Evolutionary conservation across 2,888 invertebrate species (phyloP).

Genomic region (Acleris emargana): DNA sequence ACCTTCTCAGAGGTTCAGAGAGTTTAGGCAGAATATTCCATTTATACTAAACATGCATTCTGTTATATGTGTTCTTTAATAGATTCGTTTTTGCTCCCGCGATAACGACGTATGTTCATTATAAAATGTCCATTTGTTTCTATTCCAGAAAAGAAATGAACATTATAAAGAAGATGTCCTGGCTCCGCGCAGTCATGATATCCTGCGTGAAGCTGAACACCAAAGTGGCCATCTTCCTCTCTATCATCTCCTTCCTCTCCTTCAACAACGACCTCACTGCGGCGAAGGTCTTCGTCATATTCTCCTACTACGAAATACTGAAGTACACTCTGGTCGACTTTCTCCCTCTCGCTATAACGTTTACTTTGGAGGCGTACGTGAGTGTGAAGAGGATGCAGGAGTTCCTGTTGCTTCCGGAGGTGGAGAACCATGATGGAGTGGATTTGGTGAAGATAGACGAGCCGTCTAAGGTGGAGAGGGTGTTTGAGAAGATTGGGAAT

Average conservation of each 20-base stretch:
- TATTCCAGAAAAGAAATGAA: constrained; percentile 86
- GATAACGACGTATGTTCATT: too few relatives aligned
- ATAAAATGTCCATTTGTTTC: background rate
- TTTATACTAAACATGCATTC: too few relatives aligned
- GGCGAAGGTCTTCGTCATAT: constrained; percentile 90
- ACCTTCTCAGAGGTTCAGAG: too few relatives aligned
- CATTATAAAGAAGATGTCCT: constrained; percentile 86
- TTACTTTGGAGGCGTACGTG: constrained; percentile 89
- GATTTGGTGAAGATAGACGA: constrained; percentile 66
- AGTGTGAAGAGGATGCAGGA: constrained; percentile 88
- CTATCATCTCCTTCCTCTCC: constrained; percentile 87
- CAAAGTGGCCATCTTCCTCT: constrained; percentile 90
- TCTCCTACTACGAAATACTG: constrained; percentile 91
- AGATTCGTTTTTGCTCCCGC: too few relatives aligned
- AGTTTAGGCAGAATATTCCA: too few relatives aligned
- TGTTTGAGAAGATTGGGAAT: constrained; percentile 76
- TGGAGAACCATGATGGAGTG: constrained; percentile 65
- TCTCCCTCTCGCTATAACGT: constrained; percentile 90
- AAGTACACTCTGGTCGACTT: constrained; percentile 91
- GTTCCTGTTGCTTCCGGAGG: constrained; percentile 80
- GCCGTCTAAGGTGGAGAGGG: constrained; percentile 53
- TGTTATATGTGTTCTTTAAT: too few relatives aligned
- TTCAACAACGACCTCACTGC: constrained; percentile 87
- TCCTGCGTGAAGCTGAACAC: constrained; percentile 91
- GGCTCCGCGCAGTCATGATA: constrained; percentile 87